phyloP scores from a whole-genome alignment of 2,888 invertebrate genomes.

The Phanerotoma sp. region DNA sequence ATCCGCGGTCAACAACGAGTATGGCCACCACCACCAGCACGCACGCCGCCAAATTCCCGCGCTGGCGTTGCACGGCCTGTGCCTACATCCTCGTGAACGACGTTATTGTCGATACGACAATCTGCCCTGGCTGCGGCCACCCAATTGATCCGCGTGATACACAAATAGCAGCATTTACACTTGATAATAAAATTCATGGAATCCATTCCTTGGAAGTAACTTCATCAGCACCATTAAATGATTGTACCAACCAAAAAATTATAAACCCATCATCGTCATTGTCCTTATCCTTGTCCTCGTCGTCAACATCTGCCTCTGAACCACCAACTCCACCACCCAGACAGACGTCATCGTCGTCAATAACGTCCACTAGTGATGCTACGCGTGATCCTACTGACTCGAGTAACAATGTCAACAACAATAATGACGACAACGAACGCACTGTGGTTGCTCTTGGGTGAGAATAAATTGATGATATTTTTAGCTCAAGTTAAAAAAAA shows the following conservation, averaged over 20 bases:
- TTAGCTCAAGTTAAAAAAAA: background rate
- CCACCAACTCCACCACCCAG: constrained; percentile 50
- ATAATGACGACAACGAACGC: constrained; percentile 27
- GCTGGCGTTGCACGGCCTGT: constrained; percentile 37
- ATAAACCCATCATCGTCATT: constrained; percentile 53
- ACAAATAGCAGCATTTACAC: background rate
- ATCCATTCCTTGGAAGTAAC: constrained; percentile 35
- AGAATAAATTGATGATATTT: background rate
- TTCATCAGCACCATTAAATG: constrained; percentile 30
- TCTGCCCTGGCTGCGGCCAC: constrained; percentile 79
- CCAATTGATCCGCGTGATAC: constrained; percentile 39
- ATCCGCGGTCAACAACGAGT: constrained; percentile 55
- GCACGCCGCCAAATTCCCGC: constrained; percentile 35
- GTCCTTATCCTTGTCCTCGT: constrained; percentile 45
- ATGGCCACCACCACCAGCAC: constrained; percentile 57
- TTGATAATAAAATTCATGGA: no score
- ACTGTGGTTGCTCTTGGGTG: constrained; percentile 28
- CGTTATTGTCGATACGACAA: constrained; percentile 64
- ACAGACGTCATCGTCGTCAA: constrained; percentile 26
- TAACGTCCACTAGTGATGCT: constrained; percentile 14
- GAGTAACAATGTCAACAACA: constrained; percentile 4
- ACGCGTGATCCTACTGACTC: constrained; percentile 1
- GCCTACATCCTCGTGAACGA: constrained; percentile 34
- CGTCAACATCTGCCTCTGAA: constrained; percentile 43
- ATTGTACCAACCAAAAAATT: no score